Percentiles rank a stretch among this genome's conserved stretches.
Conservation (phyloP, 2,888 invertebrate genomes). For the Plusia festucae region DNA sequence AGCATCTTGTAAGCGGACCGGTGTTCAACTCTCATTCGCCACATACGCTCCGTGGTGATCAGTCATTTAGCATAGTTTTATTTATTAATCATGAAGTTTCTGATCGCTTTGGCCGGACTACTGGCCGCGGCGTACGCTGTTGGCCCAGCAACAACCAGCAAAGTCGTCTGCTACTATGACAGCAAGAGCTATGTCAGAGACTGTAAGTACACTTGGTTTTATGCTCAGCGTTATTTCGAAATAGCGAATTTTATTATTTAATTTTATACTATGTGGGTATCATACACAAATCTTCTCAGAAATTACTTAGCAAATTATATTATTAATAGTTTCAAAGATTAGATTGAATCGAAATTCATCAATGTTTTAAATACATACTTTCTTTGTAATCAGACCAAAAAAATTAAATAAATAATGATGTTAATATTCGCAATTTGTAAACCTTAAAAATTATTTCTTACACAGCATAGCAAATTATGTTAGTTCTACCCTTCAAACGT, state of each 20-base stretch:
- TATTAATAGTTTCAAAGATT: not conserved
- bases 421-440: not conserved
- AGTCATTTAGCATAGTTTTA: slow-evolving; percentile 65
- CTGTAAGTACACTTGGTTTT: slow-evolving; percentile 86
- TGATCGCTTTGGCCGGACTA: slow-evolving; percentile 72
- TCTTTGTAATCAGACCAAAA: not conserved
- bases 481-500: slow-evolving; percentile 2
- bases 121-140: slow-evolving; percentile 75
- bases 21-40: slow-evolving; percentile 75
- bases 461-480: slow-evolving; percentile 2
- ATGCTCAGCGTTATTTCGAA: slow-evolving; percentile 67
- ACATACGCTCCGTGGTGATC: slow-evolving; percentile 75
- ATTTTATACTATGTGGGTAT: slow-evolving; percentile 53
- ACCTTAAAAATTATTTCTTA: not conserved
- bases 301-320: not conserved
- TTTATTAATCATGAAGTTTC: slow-evolving; percentile 70
- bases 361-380: not conserved
- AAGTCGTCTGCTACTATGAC: slow-evolving; percentile 93
- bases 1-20: slow-evolving; percentile 56
- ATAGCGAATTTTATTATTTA: slow-evolving; percentile 55
- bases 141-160: slow-evolving; percentile 83
- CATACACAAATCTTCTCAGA: slow-evolving; percentile 43
- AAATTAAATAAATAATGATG: not conserved
- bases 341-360: not conserved
- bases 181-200: slow-evolving; percentile 91